phyloP scores from a whole-genome alignment of 2,113 vertebrate genomes.

The Hippoglossus stenolepis region DNA sequence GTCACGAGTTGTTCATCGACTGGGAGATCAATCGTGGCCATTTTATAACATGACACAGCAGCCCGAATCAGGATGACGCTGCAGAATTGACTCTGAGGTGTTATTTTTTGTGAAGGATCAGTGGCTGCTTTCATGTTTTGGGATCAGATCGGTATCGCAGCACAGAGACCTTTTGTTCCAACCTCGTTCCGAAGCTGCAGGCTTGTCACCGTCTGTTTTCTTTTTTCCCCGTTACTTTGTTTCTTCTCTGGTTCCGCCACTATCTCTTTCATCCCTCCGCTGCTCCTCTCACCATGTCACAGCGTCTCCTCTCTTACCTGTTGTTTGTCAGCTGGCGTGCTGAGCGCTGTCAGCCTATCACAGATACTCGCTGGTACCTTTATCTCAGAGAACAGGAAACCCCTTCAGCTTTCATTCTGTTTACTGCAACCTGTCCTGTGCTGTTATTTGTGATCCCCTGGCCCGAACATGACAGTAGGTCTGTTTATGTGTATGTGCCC shows the following conservation, averaged over 20 bases:
- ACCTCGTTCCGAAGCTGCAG: slow-evolving; percentile 20
- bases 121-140: slow-evolving; percentile 45
- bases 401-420: slow-evolving; percentile 30
- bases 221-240: slow-evolving; percentile 17
- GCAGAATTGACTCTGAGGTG: slow-evolving; percentile 56
- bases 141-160: slow-evolving; percentile 54
- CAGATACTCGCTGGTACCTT: slow-evolving; percentile 32
- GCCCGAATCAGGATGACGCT: slow-evolving; percentile 68
- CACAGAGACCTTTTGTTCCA: slow-evolving; percentile 60
- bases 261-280: slow-evolving; percentile 43
- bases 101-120: slow-evolving; percentile 38
- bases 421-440: slow-evolving; percentile 20
- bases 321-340: slow-evolving; percentile 57
- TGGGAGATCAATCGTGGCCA: slow-evolving; percentile 46
- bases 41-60: slow-evolving; percentile 61
- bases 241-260: neutral
- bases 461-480: neutral
- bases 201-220: slow-evolving; percentile 57
- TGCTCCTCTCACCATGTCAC: slow-evolving; percentile 41
- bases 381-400: slow-evolving; percentile 50
- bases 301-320: slow-evolving; percentile 40
- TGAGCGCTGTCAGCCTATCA: slow-evolving; percentile 42
- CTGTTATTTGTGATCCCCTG: neutral
- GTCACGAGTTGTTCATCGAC: slow-evolving; percentile 14
- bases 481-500: neutral